Base-by-base conservation (phyloP, 2,797 vertebrate genomes). In the Adrianichthys oophorus region DNA sequence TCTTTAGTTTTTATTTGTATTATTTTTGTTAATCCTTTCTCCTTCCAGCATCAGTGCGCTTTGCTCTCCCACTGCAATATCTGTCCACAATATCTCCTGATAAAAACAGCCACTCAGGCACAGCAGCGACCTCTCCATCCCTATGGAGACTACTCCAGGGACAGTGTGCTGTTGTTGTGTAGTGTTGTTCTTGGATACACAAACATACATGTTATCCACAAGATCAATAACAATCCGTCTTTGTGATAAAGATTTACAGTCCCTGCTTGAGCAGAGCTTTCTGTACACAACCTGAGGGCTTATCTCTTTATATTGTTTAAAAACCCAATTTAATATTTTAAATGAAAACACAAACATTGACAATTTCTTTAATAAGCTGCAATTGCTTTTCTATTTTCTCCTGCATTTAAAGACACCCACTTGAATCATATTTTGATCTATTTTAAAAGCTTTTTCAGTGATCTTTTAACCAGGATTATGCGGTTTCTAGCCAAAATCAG, bases 111-210 rank as follows among this genome's bases (percentile, higher is more conserved):
- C 53, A 60, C 47, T 48, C 37, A 61, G 55, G 67, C 62, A 23
- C 50, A 70, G 44, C n/a, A 3, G 41, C 61, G 70, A 79, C 76
- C 71, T 72, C 67, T 69, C 62, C 42, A 46, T 45, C 40, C 21
- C 73, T 66, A 65, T 26, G 17, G 66, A 59, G 72, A 75, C 51
- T 50, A 15, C 63, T 50, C 58, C 53, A 58, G 72, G 26, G 58
- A 45, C 65, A 52, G 42, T 57, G 37, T 24, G 21, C 52, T 69
- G 65, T 65, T 69, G 77, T 73, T 74, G 68, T 37, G 64, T 10
- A 48, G 17, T 47, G 7, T 16, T 57, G 32, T 40, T 52, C 45
- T 15, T 58, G 24, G 18, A 23, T 23, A 55, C 45, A 24, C 15
- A 56, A 65, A 48, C 54, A 48, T 2, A 50, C 29, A 68, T 21